Conservation (phyloP, 2,113 vertebrate genomes). For the Callipepla squamata region DNA sequence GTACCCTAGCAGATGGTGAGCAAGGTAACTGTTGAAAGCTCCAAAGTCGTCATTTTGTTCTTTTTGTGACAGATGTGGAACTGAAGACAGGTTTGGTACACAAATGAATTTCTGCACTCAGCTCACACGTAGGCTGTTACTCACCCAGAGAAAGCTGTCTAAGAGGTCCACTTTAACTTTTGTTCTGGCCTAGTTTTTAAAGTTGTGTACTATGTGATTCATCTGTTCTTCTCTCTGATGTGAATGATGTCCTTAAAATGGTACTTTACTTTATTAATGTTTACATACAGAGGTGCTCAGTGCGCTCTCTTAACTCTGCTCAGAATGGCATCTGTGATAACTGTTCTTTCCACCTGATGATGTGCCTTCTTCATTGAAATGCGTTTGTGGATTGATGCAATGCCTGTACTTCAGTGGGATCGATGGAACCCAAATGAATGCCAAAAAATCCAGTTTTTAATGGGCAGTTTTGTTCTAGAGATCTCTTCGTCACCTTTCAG, state of each 20-base stretch:
- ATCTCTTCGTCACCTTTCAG: not conserved
- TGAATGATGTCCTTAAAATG: not conserved
- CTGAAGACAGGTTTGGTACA: not conserved
- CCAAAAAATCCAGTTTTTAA: not conserved
- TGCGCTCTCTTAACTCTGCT: not conserved
- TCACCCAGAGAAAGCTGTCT: not conserved
- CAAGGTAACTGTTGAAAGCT: not conserved
- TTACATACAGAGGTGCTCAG: not conserved
- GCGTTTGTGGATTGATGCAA: rapidly evolving
- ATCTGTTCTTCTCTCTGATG: not conserved
- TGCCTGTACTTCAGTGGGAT: not conserved
- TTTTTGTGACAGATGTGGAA: not conserved
- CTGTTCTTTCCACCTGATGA: not conserved
- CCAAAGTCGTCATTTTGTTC: not conserved
- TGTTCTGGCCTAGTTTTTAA: not conserved
- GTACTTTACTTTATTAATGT: not conserved
- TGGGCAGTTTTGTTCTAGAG: not conserved
- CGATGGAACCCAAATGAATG: not conserved
- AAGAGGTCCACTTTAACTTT: not conserved
- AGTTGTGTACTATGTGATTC: not conserved
- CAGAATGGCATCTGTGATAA: not conserved
- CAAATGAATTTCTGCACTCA: not conserved
- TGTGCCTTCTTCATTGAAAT: not conserved
- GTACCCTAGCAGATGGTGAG: not conserved
- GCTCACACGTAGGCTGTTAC: not conserved